These are phyloP conservation scores for Phoenicopterus ruber DNA, from an alignment of 2,113 vertebrate genomes.

Conservation along the genomic window DNA sequence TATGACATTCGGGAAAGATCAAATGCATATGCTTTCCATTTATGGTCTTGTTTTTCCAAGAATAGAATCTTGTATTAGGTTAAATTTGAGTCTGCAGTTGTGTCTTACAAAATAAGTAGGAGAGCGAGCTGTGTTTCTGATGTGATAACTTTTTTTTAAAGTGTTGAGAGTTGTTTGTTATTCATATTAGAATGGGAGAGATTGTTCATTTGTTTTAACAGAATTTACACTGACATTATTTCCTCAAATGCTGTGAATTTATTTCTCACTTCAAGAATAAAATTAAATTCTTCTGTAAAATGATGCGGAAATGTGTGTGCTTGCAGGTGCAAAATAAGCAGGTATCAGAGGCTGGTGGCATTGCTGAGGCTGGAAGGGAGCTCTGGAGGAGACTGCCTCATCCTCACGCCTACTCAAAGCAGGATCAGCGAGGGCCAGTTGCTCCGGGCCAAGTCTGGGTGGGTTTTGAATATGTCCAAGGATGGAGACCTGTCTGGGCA, in stretches of 20 bases:
- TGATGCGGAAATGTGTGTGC: neutral
- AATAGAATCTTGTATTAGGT: neutral
- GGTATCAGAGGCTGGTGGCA: neutral
- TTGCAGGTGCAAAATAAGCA: neutral
- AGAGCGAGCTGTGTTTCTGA: neutral
- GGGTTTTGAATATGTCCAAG: neutral
- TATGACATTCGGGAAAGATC: neutral
- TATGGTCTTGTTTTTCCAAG: neutral
- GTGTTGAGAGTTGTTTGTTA: neutral
- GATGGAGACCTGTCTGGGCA: neutral
- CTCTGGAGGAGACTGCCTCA: neutral
- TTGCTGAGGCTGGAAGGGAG: neutral
- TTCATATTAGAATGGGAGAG: rapidly evolving
- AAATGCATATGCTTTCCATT: neutral
- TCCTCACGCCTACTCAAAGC: neutral
- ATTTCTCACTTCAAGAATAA: neutral
- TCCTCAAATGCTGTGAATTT: neutral
- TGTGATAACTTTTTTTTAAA: neutral
- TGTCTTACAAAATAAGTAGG: neutral
- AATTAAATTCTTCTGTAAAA: neutral
- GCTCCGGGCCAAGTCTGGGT: too few relatives aligned
- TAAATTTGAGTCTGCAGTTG: neutral
- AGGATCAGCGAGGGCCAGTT: neutral
- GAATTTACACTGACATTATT: neutral
- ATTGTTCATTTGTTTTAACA: neutral